Base-by-base conservation (phyloP, 2,113 vertebrate species). In the Benitochromis conjunctus region DNA sequence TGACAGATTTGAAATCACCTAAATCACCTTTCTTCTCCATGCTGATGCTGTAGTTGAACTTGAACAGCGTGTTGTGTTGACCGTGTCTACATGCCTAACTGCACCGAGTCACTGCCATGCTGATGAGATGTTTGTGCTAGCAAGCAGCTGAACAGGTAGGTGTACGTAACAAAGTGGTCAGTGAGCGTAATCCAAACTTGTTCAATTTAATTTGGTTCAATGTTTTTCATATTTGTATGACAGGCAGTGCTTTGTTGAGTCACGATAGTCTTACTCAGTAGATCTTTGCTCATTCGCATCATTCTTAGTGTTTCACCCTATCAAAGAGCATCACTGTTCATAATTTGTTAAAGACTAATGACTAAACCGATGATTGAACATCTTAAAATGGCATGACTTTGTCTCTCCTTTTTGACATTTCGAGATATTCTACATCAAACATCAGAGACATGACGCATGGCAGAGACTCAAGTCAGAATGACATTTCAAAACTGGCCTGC, bases 401-500 rank as follows among this genome's bases (percentile, higher is more conserved):
- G 74, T 90, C 24, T 84, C 43, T 84, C 11, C 34, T 84, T 84
- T 91, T 64, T 93, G 92, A 92, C 92, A 94, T 94, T 92, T 92
- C 36, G 38, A 79, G 34, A 57, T 79, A 81, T 71, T 90, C 64
- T 69, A 76, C 64, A 89, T 85, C 83, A 92, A 74, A 89, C 69
- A 54, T 85, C 74, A 84, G 55, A 85, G 69, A 71, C 19, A 31
- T 11, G 86, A 91, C 51, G 74, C 91, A 91, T 91, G 90, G 38
- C 84, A 91, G 82, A 90, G 86, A 74, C 87, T 94, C 87, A 77
- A 92, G 82, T 88, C 85, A 82, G 89, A 94, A 91, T 96, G 95
- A 94, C 93, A 95, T 94, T 96, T 95, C 88, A 87, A 90, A 86
- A 84, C 81, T 88, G 76, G 93, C 96, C 95, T 85, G 85, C 82